Evolutionary conservation across 1,140 invertebrate genomes (phyloP).

Genomic region (Drosophila subobscura): DNA sequence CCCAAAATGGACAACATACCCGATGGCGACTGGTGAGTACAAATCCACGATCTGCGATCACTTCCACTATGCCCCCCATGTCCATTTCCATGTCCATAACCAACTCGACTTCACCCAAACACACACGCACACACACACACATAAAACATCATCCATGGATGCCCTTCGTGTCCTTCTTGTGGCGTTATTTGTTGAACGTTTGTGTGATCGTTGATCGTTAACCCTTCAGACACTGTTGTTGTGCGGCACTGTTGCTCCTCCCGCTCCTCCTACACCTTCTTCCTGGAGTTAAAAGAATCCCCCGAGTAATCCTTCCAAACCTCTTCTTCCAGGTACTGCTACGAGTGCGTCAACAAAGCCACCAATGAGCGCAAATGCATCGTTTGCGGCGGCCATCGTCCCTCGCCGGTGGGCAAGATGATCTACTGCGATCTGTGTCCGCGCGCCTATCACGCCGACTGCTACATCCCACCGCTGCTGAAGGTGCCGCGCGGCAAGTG

Average conservation of each 20-base stretch:
- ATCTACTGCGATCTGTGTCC: slow-evolving; percentile 95
- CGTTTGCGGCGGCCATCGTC: slow-evolving; percentile 92
- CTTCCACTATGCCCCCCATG: background rate
- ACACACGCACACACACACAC: slow-evolving; percentile 6
- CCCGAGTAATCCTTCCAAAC: too few species aligned
- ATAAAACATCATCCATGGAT: slow-evolving; percentile 12
- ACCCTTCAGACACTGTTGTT: slow-evolving; percentile 26
- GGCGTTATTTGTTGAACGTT: slow-evolving; percentile 54
- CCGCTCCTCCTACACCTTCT: background rate
- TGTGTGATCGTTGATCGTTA: slow-evolving; percentile 25
- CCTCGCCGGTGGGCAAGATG: slow-evolving; percentile 87
- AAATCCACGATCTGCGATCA: background rate
- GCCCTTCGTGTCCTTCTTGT: slow-evolving; percentile 15
- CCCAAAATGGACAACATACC: slow-evolving; percentile 98
- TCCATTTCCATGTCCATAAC: background rate
- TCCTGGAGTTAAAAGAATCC: too few species aligned
- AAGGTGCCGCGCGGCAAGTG: slow-evolving; percentile 95
- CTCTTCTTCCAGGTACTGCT: slow-evolving; percentile 93
- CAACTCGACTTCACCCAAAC: slow-evolving; percentile 8
- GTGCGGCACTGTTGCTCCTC: slow-evolving; percentile 35
- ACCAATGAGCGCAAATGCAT: slow-evolving; percentile 94
- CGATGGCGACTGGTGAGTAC: slow-evolving; percentile 96
- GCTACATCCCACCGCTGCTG: slow-evolving; percentile 93
- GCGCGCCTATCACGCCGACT: slow-evolving; percentile 95
- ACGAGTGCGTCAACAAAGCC: slow-evolving; percentile 98